These are phyloP conservation scores for Lithophane leautieri DNA, from an alignment of 2,888 invertebrate species.

Conservation along the genomic window DNA sequence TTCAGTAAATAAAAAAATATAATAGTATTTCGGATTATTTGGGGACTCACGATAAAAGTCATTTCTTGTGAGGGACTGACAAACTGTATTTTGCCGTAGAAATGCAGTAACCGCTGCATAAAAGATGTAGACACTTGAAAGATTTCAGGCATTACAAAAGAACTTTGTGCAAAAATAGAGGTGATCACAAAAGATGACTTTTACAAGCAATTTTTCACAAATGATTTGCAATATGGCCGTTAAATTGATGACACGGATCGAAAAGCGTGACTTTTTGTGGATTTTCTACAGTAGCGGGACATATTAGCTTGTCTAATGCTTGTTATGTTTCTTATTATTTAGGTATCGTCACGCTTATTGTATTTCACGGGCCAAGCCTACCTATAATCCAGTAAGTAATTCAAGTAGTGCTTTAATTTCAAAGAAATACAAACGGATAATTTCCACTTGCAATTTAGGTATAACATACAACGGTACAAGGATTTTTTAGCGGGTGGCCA, in stretches of 20 bases:
- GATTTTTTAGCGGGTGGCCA: too few relatives aligned
- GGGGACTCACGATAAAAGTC: neutral
- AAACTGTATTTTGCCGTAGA: neutral
- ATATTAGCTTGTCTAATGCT: slow-evolving; percentile 23
- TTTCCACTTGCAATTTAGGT: too few relatives aligned
- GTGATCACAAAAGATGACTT: slow-evolving; percentile 1
- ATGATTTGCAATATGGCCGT: slow-evolving; percentile 19
- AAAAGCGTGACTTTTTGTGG: slow-evolving; percentile 35
- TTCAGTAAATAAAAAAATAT: too few relatives aligned
- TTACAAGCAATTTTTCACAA: slow-evolving; percentile 18
- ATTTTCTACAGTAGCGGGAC: slow-evolving; percentile 31
- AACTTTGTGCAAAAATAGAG: slow-evolving; percentile 1
- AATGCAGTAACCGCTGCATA: neutral
- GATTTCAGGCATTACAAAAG: neutral
- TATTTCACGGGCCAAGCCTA: neutral
- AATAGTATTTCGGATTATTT: too few relatives aligned
- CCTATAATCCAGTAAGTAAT: neutral
- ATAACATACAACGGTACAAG: too few relatives aligned
- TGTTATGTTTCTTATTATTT: slow-evolving; percentile 16
- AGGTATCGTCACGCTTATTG: neutral
- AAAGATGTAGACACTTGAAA: slow-evolving; percentile 11
- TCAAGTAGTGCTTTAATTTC: neutral
- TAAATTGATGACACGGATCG: slow-evolving; percentile 50
- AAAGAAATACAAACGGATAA: neutral
- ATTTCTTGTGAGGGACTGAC: neutral